These are phyloP conservation scores for Turritopsis rubra DNA, from an alignment of 30 jellyfish, hydroid and myxozoan species.

Conservation along the genomic window DNA sequence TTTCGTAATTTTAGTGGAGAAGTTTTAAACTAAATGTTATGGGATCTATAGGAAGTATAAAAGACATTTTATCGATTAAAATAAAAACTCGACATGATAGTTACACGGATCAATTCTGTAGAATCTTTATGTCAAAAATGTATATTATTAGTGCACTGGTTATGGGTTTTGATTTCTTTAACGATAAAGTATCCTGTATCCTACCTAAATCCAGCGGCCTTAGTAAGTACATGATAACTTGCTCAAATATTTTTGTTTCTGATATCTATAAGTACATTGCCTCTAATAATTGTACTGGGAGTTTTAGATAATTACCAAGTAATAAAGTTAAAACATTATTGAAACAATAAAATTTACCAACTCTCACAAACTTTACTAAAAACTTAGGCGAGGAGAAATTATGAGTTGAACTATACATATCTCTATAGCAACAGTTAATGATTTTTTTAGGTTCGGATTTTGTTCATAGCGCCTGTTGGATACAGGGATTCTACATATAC, in stretches of 20 bases:
- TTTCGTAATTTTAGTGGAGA: too few species aligned
- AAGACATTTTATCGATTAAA: conserved; percentile 30
- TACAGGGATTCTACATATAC: conserved; percentile 33
- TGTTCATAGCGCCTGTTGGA: conserved; percentile 42
- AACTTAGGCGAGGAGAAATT: too few species aligned
- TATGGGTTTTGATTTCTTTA: conserved; percentile 35
- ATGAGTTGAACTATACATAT: neutral
- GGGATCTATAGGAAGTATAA: conserved; percentile 36
- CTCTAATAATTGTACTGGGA: too few species aligned
- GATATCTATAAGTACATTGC: too few species aligned
- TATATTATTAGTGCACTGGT: conserved; percentile 32
- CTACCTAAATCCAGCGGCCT: conserved; percentile 25
- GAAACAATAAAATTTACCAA: too few species aligned
- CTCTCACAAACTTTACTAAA: too few species aligned
- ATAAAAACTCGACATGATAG: conserved; percentile 31
- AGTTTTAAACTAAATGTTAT: neutral
- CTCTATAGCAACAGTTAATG: neutral
- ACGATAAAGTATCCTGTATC: conserved; percentile 33
- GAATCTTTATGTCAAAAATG: conserved; percentile 36
- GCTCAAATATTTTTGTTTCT: too few species aligned
- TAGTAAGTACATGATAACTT: conserved; percentile 11
- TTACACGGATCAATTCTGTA: conserved; percentile 32
- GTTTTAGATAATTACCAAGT: too few species aligned
- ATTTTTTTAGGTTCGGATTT: conserved; percentile 22
- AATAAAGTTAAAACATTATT: too few species aligned